phyloP scores from a whole-genome alignment of 2,113 vertebrate species.

The Anolis sagrei region DNA sequence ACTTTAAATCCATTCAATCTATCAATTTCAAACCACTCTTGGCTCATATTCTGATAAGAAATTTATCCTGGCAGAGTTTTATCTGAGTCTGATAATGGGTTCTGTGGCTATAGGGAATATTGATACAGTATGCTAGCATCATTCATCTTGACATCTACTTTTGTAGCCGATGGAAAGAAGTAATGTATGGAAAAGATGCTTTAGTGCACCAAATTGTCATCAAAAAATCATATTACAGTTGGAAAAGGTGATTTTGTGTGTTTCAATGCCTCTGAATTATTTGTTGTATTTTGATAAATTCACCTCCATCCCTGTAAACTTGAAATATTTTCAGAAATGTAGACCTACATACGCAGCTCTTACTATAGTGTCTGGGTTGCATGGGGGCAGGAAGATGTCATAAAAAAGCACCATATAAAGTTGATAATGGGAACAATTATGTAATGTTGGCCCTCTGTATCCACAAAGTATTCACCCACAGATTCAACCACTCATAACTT shows the following conservation, averaged over 20 bases:
- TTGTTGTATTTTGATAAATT: neutral
- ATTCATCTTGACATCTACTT: constrained; percentile 55
- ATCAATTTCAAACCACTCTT: constrained; percentile 60
- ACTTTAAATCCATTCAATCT: constrained; percentile 55
- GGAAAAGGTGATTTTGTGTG: neutral
- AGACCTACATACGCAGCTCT: neutral
- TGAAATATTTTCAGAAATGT: neutral
- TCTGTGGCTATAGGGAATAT: constrained; percentile 55
- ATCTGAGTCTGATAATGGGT: constrained; percentile 60
- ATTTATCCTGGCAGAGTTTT: constrained; percentile 60
- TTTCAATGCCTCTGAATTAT: constrained; percentile 14
- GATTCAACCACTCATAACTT: no score
- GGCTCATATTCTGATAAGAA: constrained; percentile 64
- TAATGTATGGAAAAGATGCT: constrained; percentile 49
- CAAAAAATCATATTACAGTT: neutral
- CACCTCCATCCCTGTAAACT: neutral
- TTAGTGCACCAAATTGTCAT: constrained; percentile 31
- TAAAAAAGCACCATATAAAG: neutral
- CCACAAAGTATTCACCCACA: no score
- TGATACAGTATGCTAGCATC: constrained; percentile 51
- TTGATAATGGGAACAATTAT: neutral
- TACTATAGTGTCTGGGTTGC: neutral
- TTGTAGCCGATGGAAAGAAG: constrained; percentile 53
- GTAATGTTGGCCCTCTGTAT: no score
- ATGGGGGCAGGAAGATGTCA: no score